Evolutionary conservation across 2,888 invertebrate species (phyloP), one percentile per base, ranked within the genome.

Genomic region (Aphidius colemani): DNA sequence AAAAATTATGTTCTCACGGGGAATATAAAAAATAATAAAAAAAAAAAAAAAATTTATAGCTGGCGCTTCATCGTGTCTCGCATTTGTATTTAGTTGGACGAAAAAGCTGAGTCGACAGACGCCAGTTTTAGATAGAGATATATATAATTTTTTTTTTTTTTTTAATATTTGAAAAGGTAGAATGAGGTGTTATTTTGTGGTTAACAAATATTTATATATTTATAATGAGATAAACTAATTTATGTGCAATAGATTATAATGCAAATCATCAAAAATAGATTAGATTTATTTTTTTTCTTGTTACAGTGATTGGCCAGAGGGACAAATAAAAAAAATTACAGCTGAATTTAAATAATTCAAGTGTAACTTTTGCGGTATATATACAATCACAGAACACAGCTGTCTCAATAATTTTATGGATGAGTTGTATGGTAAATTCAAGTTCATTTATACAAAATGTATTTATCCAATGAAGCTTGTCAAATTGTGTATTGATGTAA

Each of bases 21-120:
- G 39, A 13, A 39, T n/a, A 44, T 9, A 57, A 50, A 50, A 3
- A 11, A 39, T 10, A 11, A 39, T 10, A 57, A 39, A 57, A 46
- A 10, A 46, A 39, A 45, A 56, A 56, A 45, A 61, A 65, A 65
- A 65, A 61, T 65, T 65, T 65, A 65, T 65, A 48, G 65, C 61
- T 65, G 65, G 65, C 65, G 65, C 65, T 65, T 61, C 53, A 58
- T 11, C 43, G 13, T 55, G 30, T 30, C 30, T 30, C 30, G 30
- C 30, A 30, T 30, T 30, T 30, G 30, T 30, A 30, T 30, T 5
- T 30, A 30, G 30, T 30, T 30, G 30, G 5, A 30, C 5, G 30
- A 30, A 30, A 30, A 30, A 30, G 30, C 30, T 30, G 30, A 30
- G 30, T 30, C 30, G 30, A 30, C 30, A 30, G 30, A 30, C 30